Percentiles rank a stretch among this genome's conserved stretches.
These are phyloP conservation scores for Oreochromis niloticus DNA, from an alignment of 2,113 vertebrate genomes.

Conservation along the genomic window DNA sequence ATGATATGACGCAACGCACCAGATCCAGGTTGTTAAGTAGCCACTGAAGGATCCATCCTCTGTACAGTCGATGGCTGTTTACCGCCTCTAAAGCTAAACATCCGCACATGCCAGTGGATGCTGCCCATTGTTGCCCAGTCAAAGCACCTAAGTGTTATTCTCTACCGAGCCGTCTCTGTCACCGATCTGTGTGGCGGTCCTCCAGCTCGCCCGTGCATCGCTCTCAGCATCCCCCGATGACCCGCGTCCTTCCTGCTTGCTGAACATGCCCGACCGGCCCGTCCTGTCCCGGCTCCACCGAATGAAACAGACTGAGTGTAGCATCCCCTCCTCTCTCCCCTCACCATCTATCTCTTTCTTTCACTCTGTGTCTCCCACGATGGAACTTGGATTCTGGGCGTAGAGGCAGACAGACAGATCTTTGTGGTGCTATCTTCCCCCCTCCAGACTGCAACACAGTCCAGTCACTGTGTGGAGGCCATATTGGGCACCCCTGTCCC, in stretches of 20 bases:
- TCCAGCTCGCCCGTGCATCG: background rate
- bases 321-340: background rate
- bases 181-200: background rate
- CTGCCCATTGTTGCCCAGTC: background rate
- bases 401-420: constrained; percentile 46
- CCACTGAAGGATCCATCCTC: background rate
- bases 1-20: background rate
- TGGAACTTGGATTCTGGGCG: constrained; percentile 28
- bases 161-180: background rate
- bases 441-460: constrained; percentile 26
- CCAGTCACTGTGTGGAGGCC: constrained; percentile 55
- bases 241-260: background rate
- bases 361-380: constrained; percentile 7
- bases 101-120: background rate
- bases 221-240: background rate
- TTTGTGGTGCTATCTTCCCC: constrained; percentile 55
- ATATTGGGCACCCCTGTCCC: constrained; percentile 64
- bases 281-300: background rate
- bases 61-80: background rate
- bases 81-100: background rate
- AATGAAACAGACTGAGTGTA: constrained; percentile 2
- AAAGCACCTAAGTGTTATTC: background rate
- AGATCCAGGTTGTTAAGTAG: background rate
- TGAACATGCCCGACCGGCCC: background rate
- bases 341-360: background rate